These are phyloP conservation scores for Rhodinocichla rosea DNA, from an alignment of 2,113 vertebrate species.

Conservation along the genomic window DNA sequence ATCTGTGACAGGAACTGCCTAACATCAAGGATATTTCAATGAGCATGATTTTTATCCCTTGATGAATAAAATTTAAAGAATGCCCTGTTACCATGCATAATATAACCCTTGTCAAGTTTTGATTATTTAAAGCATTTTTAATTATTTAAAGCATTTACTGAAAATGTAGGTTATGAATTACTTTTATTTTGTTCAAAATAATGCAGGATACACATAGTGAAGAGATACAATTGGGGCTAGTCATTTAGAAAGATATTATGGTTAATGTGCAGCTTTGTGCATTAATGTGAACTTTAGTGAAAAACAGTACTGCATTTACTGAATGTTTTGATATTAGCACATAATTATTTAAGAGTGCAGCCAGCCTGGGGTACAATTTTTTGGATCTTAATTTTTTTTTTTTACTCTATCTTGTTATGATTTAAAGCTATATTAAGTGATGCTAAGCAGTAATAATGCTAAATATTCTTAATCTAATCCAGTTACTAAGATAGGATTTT, in stretches of 20 bases:
- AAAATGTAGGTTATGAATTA: background rate
- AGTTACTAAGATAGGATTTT: background rate
- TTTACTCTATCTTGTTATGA: background rate
- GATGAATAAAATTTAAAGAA: background rate
- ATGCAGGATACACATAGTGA: background rate
- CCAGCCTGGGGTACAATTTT: background rate
- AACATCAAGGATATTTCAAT: background rate
- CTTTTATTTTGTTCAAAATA: background rate
- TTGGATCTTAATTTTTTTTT: background rate
- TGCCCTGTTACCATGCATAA: background rate
- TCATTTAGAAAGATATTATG: background rate
- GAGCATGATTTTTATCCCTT: background rate
- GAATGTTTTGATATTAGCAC: background rate
- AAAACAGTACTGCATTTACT: background rate
- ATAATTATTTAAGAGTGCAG: background rate
- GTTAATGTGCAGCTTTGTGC: background rate
- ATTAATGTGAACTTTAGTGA: background rate
- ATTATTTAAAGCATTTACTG: background rate
- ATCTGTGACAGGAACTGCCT: background rate
- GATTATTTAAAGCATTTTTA: background rate
- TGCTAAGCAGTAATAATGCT: background rate
- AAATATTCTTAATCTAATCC: slow-evolving; percentile 2
- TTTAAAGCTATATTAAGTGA: background rate
- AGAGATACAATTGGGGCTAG: background rate
- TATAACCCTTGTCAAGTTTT: background rate